Evolutionary conservation across 2,888 invertebrate genomes (phyloP), one percentile per base, ranked within the genome.

Genomic region (Cryptosula pallasiana): DNA sequence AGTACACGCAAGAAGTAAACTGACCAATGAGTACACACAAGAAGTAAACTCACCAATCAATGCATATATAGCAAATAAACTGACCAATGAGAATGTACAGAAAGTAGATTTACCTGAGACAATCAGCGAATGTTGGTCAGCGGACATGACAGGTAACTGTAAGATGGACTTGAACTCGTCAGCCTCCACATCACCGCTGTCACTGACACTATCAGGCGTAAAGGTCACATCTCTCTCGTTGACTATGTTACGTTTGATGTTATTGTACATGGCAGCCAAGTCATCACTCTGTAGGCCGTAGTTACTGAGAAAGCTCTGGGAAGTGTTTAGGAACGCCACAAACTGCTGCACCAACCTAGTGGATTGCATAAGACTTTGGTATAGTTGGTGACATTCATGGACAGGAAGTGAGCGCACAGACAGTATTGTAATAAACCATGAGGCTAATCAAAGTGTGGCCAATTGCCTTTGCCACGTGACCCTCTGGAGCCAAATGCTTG

Each of bases 221-320:
- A 63, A 63, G 29, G 20, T 20, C 63, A 63, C 63, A 32, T 63
- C 25, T 34, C 32, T 63, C 27, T 63, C 63, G 13, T 63, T 34
- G 27, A 27, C 27, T 2, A 63, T 34, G 32, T 32, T 25, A 9
- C 32, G 25, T n/a, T 63, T 63, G 9, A 63, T 63, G 63, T 63
- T 63, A 34, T 13, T 63, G 32, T 63, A 63, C 63, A 63, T 63
- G 29, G 25, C 34, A 34, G 32, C 63, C 9, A 63, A 13, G 2
- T 27, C 32, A 27, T 5, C 32, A 9, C 25, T 34, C 63, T 63
- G 32, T n/a, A 63, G 27, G 29, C 63, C 63, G n/a, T 63, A 13
- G 32, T 63, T 27, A 27, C 63, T 20, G 29, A 63, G 34, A 3
- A 63, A 23, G 32, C 25, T 25, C 32, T 63, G 25, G 27, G 63